Evolutionary conservation across 2,888 invertebrate species (phyloP).

Genomic region (Megamerina dolium): DNA sequence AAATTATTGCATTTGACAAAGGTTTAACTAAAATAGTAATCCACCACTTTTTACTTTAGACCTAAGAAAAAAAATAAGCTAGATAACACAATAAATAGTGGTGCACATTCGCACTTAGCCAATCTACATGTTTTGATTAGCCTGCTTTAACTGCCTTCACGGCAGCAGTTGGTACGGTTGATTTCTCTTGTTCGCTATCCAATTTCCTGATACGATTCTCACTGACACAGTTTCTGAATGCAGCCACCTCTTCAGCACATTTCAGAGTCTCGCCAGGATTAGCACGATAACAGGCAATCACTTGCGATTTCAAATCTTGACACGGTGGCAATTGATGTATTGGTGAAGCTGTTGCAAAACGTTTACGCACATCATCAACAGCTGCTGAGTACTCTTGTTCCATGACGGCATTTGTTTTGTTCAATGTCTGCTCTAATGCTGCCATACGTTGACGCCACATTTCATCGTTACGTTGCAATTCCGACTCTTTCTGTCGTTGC

Average conservation of each 20-base stretch:
- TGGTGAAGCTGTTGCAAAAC: conserved; percentile 43
- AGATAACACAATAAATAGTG: no score
- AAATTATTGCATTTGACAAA: no score
- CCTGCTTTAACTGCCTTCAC: conserved; percentile 32
- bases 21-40: no score
- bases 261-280: conserved; percentile 56
- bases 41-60: no score
- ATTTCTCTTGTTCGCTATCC: conserved; percentile 13
- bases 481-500: conserved; percentile 54
- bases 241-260: conserved; percentile 57
- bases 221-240: conserved; percentile 59
- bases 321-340: conserved; percentile 52
- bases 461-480: conserved; percentile 55
- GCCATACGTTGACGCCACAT: conserved; percentile 57
- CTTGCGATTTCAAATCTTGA: conserved; percentile 52
- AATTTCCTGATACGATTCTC: conserved; percentile 51
- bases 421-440: conserved; percentile 54
- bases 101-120: no score
- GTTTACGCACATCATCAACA: conserved; percentile 47
- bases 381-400: conserved; percentile 57
- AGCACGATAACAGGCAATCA: conserved; percentile 57
- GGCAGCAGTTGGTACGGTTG: conserved; percentile 16
- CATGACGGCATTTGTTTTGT: conserved; percentile 54
- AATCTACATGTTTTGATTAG: no score
- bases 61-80: no score